Evolutionary conservation across 2,797 vertebrate genomes (phyloP), one percentile per base, ranked within the genome.

Genomic region (Crenichthys baileyi): DNA sequence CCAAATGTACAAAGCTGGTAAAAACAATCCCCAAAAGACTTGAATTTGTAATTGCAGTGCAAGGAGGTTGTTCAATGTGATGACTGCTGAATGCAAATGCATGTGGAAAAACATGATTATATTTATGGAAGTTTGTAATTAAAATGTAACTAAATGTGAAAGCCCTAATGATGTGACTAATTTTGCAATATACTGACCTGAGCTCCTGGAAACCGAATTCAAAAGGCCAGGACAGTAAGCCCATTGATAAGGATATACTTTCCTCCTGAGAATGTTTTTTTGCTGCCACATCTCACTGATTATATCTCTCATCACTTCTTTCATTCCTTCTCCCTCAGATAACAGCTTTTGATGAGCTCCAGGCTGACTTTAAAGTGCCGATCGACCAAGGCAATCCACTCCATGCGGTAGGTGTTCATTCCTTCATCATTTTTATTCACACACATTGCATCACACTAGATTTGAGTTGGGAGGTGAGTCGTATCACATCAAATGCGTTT

Each of bases 331-430:
- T 76, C 44, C 75, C 39, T 58, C 96, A 99, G 98, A 99, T 99
- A 84, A 99, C 98, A 29, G 97, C 98, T 83, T 99, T 99, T 83
- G 98, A 99, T 89, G 98, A 99, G 89, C 95, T 99, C 81, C 97
- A 97, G 88, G 97, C 97, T 1, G 98, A 99, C 92, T 99, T 99
- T 94, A 99, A 98, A 95, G 98, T 96, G 87, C 98, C 98, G 0
- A 97, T 99, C 70, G 98, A 99, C 94, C 97, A 99, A 93, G 97
- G 98, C 77, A 99, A 99, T 91, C 98, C 98, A 6, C 96, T 97
- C 60, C 97, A 99, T 0, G 98, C 98, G 82, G 98, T 99, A 93
- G 93, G 97, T 96, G 83, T 73, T 41, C 61, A 50, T 76, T 77
- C 31, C 39, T 4, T 72, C 51, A 18, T 44, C 5, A 13, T 67